A percentile compares a stretch with the other conserved stretches of the same genome.
Evolutionary conservation across 1,140 invertebrate genomes (phyloP).

Genomic region (Euura lappo): DNA sequence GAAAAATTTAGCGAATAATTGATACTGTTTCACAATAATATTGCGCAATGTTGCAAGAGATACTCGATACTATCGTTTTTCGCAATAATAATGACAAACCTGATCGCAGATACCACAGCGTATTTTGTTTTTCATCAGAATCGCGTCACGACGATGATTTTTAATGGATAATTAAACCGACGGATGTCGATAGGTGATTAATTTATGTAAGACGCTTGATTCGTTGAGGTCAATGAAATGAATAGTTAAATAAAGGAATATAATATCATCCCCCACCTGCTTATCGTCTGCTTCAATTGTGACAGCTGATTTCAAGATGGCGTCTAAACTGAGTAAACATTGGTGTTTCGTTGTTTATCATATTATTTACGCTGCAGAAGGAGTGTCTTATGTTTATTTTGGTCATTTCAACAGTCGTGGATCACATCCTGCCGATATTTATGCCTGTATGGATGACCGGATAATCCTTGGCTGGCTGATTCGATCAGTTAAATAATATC

Average conservation of each 20-base stretch:
- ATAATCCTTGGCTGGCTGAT: too few relatives aligned
- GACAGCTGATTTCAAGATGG: conserved; percentile 35
- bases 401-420: background rate
- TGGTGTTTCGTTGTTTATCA: too few relatives aligned
- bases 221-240: too few relatives aligned
- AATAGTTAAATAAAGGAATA: background rate
- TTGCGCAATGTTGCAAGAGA: background rate
- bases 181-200: too few relatives aligned
- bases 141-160: background rate
- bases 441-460: too few relatives aligned
- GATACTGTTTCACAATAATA: background rate
- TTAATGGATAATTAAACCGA: too few relatives aligned
- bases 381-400: too few relatives aligned
- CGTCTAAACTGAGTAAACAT: conserved; percentile 4
- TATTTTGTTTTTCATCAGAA: background rate
- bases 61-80: background rate
- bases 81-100: background rate
- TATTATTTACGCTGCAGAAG: too few relatives aligned
- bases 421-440: background rate
- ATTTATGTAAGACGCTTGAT: too few relatives aligned
- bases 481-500: too few relatives aligned
- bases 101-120: background rate
- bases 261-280: conserved; percentile 25
- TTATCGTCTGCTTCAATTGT: conserved; percentile 34
- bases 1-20: conserved; percentile 13